phyloP scores from a whole-genome alignment of 2,888 invertebrate species.

The Callinectes sapidus region DNA sequence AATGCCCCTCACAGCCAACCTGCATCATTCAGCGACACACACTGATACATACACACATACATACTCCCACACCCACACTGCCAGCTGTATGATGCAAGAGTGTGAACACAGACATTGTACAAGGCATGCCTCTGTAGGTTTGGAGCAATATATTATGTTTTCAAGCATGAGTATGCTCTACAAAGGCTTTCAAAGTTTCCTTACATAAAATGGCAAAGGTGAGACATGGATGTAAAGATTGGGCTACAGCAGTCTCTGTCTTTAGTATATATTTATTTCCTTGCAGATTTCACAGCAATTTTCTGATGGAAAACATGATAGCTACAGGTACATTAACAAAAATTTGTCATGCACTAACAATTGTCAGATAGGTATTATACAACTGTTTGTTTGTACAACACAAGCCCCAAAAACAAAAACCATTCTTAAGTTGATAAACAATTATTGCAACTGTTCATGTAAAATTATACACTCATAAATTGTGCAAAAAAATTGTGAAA shows the following conservation, averaged over 20 bases:
- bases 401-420: constrained; percentile 10
- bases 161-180: background rate
- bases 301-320: constrained; percentile 33
- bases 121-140: background rate
- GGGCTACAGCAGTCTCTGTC: constrained; percentile 1
- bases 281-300: constrained; percentile 36
- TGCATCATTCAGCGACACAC: constrained; percentile 3
- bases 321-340: constrained; percentile 36
- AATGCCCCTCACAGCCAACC: constrained; percentile 13
- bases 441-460: constrained; percentile 17
- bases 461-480: constrained; percentile 21
- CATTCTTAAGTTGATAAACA: constrained; percentile 8
- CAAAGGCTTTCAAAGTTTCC: constrained; percentile 2
- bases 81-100: constrained; percentile 8
- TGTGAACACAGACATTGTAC: constrained; percentile 16
- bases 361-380: constrained; percentile 7
- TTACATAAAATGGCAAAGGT: constrained; percentile 28
- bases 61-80: background rate
- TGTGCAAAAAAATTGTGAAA: background rate
- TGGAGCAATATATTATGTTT: background rate
- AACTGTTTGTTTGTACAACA: constrained; percentile 16
- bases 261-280: constrained; percentile 35
- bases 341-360: constrained; percentile 32
- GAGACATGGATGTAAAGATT: constrained; percentile 34
- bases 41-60: background rate